Conservation (phyloP, 2,113 vertebrate genomes). For the Taxidea taxus region DNA sequence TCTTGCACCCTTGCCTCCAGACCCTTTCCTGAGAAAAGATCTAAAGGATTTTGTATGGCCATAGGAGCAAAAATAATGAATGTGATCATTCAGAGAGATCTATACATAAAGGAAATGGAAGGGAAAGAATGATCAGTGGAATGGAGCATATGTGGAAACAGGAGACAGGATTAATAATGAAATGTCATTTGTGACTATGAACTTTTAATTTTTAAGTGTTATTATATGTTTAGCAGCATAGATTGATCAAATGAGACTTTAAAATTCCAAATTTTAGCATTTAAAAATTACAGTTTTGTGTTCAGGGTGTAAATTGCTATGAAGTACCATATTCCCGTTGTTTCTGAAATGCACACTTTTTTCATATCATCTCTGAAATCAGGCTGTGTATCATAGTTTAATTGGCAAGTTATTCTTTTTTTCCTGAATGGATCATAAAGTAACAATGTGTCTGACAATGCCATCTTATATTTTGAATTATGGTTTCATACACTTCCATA, state of each 20-base stretch:
- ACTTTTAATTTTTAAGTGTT: constrained; percentile 45
- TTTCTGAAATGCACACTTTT: constrained; percentile 17
- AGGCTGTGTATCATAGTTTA: constrained; percentile 1
- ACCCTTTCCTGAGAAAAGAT: constrained; percentile 9
- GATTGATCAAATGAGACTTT: neutral
- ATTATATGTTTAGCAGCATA: neutral
- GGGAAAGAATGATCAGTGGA: neutral
- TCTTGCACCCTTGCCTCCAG: neutral
- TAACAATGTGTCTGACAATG: neutral
- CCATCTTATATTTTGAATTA: constrained; percentile 35
- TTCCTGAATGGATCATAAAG: neutral
- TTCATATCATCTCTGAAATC: constrained; percentile 24
- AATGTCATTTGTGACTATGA: neutral
- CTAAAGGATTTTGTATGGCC: neutral
- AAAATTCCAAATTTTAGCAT: neutral
- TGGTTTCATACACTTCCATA: neutral
- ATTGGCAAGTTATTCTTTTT: neutral
- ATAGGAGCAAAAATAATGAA: constrained; percentile 36
- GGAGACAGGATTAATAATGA: neutral
- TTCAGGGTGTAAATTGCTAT: neutral
- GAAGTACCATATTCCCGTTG: neutral
- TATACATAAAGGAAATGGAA: constrained; percentile 5
- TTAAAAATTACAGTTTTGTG: neutral
- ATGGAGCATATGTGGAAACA: neutral
- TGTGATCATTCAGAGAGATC: constrained; percentile 11